Conservation (phyloP, 2,113 vertebrate genomes). For the Corvus hawaiiensis region DNA sequence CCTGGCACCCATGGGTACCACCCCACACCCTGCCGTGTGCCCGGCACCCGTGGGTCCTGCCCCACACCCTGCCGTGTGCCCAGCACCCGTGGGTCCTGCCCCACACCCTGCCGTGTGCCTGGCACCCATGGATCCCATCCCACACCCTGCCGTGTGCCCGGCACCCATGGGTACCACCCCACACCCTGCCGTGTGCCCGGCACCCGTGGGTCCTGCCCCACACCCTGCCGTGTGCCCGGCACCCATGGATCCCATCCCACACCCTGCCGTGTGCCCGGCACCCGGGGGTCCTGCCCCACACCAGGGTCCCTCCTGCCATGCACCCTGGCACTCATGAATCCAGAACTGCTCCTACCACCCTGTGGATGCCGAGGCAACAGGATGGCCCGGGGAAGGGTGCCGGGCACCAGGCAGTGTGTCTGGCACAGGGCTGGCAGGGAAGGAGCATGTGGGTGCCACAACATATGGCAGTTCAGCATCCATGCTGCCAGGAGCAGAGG, state of each 20-base stretch:
- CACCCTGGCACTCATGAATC: neutral
- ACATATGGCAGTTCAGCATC: neutral
- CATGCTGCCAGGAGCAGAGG: neutral
- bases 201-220: no score
- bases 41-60: neutral
- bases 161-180: rapidly evolving
- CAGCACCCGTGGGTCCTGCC: neutral
- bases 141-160: rapidly evolving
- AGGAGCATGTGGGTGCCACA: rapidly evolving
- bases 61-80: rapidly evolving
- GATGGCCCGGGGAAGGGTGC: neutral
- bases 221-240: rapidly evolving
- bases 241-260: neutral
- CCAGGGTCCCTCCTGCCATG: rapidly evolving
- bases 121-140: no score
- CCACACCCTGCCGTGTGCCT: neutral
- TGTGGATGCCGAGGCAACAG: neutral
- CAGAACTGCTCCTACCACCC: neutral
- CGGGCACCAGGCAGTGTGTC: rapidly evolving
- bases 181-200: rapidly evolving
- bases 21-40: rapidly evolving
- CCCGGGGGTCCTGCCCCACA: rapidly evolving
- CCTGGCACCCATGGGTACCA: rapidly evolving
- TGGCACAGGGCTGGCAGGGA: rapidly evolving
- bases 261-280: neutral